Conservation (phyloP, 1,140 invertebrate genomes). For the Eumeta japonica region DNA sequence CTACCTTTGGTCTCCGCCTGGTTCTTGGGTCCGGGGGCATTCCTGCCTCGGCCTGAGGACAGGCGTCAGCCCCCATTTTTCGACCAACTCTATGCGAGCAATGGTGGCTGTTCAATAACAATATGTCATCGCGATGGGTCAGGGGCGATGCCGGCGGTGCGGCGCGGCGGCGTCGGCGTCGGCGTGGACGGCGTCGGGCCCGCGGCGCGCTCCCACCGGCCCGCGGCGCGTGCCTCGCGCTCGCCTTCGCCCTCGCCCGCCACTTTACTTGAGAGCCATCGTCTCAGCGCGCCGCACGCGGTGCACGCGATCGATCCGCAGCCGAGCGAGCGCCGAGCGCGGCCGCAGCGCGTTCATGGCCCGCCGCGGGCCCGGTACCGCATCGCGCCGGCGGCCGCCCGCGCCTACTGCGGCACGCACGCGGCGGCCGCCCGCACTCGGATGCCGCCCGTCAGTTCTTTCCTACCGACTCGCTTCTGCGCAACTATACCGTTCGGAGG, state of each 20-base stretch:
- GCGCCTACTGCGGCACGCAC: slow-evolving; percentile 38
- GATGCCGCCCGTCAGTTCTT: slow-evolving; percentile 25
- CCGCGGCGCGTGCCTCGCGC: slow-evolving; percentile 32
- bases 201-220: slow-evolving; percentile 40
- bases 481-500: slow-evolving; percentile 18
- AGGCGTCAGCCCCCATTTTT: slow-evolving; percentile 94
- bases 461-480: slow-evolving; percentile 20
- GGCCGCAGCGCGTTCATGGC: slow-evolving; percentile 4
- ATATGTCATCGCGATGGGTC: slow-evolving; percentile 32
- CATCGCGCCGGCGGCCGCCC: slow-evolving; percentile 24
- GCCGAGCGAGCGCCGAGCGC: slow-evolving; percentile 26
- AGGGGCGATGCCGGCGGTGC: slow-evolving; percentile 29
- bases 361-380: slow-evolving; percentile 18
- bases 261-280: slow-evolving; percentile 40
- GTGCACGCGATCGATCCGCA: slow-evolving; percentile 6
- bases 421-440: slow-evolving; percentile 11
- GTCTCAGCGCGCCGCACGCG: slow-evolving; percentile 15
- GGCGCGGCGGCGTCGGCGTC: slow-evolving; percentile 26
- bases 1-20: slow-evolving; percentile 68
- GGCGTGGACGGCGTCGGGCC: slow-evolving; percentile 16
- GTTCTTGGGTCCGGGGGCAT: slow-evolving; percentile 74
- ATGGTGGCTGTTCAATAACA: slow-evolving; percentile 70
- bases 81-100: slow-evolving; percentile 92
- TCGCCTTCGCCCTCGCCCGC: slow-evolving; percentile 20
- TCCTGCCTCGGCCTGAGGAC: slow-evolving; percentile 92